Conservation (phyloP, 2,113 vertebrate genomes). For the Rousettus leschenaultii region DNA sequence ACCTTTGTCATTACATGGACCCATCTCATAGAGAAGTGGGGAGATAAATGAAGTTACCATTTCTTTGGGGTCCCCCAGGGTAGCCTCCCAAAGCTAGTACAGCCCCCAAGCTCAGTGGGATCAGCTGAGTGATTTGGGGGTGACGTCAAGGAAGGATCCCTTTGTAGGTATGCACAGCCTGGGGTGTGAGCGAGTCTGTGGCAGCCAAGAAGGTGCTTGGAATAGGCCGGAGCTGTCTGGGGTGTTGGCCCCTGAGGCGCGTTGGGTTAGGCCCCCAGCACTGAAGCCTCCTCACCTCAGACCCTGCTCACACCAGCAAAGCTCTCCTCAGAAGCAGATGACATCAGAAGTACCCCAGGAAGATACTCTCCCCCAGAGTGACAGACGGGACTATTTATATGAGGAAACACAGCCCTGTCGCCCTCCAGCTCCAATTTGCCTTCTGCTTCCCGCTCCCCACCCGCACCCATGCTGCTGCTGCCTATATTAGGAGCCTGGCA, state of each 20-base stretch:
- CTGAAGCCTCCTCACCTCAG: background rate
- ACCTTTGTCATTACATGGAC: background rate
- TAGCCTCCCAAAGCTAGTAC: background rate
- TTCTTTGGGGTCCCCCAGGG: background rate
- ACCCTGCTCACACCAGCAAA: background rate
- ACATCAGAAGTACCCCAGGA: conserved; percentile 56
- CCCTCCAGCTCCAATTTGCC: conserved; percentile 45
- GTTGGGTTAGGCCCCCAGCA: background rate
- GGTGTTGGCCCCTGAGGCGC: rapidly evolving
- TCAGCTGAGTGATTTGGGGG: background rate
- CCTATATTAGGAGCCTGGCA: conserved; percentile 65
- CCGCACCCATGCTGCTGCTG: background rate
- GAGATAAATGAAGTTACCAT: background rate
- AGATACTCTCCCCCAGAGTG: conserved; percentile 10
- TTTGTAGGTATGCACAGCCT: background rate
- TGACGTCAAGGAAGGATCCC: background rate
- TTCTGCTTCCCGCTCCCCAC: conserved; percentile 49
- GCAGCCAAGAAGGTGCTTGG: too few species aligned
- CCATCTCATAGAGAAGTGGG: background rate
- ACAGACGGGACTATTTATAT: conserved; percentile 67
- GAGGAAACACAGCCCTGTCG: conserved; percentile 42
- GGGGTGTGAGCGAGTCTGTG: background rate
- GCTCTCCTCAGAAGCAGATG: background rate
- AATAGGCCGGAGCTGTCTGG: too few species aligned
- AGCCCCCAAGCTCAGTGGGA: background rate